A percentile compares a stretch with the other conserved stretches of the same genome.
Evolutionary conservation across 2,888 invertebrate species (phyloP).

Genomic region (Tupiocoris notatus): DNA sequence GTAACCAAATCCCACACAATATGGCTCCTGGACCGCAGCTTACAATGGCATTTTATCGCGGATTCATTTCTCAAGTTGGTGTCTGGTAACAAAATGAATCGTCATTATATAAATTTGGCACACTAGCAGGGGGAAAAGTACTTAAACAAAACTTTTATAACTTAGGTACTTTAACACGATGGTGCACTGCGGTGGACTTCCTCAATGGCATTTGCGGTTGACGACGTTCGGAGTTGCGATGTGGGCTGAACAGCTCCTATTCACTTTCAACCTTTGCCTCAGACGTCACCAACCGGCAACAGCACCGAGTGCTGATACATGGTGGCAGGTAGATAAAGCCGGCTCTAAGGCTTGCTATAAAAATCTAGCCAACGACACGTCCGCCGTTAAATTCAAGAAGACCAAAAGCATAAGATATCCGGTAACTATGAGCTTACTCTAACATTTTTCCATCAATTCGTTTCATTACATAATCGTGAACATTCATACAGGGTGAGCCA

Average conservation of each 20-base stretch:
- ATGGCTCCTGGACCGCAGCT: constrained; percentile 17
- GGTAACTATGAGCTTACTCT: too few species aligned
- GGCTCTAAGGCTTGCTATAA: not conserved
- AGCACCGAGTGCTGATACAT: not conserved
- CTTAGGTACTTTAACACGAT: constrained; percentile 18
- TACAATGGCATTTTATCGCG: constrained; percentile 16
- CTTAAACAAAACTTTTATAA: too few species aligned
- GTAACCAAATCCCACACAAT: not conserved
- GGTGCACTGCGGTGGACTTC: constrained; percentile 5
- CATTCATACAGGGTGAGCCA: too few species aligned
- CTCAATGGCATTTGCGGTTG: constrained; percentile 13
- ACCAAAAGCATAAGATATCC: not conserved
- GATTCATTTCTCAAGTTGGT: constrained; percentile 14
- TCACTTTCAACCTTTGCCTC: constrained; percentile 9
- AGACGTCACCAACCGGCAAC: not conserved
- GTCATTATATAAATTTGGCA: too few species aligned
- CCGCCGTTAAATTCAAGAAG: not conserved
- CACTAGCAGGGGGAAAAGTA: too few species aligned
- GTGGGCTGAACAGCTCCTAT: constrained; percentile 21
- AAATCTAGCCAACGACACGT: not conserved
- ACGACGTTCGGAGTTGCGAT: constrained; percentile 10
- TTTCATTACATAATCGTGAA: too few species aligned
- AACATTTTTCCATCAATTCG: too few species aligned
- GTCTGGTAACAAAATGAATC: too few species aligned
- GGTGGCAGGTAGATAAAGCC: not conserved